A percentile compares a stretch with the other conserved stretches of the same genome.
phyloP scores from a whole-genome alignment of 2,888 invertebrate species.

The Anoncus sp. region DNA sequence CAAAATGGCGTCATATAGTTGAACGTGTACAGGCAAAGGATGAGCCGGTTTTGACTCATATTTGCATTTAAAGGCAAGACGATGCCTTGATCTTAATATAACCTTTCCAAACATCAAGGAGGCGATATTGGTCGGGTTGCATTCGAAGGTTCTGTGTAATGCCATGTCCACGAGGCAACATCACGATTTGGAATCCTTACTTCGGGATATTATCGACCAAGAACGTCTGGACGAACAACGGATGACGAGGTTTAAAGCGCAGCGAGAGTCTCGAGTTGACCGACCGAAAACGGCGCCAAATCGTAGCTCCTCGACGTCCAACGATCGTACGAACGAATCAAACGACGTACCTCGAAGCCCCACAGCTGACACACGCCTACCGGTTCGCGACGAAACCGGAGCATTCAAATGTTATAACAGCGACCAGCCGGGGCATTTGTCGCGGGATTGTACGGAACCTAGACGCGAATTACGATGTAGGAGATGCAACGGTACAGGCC shows the following conservation, averaged over 20 bases:
- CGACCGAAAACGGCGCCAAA: not conserved
- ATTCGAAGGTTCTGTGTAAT: not conserved
- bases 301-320: not conserved
- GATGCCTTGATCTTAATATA: not conserved
- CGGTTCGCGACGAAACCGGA: slow-evolving; percentile 1
- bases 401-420: slow-evolving; percentile 21
- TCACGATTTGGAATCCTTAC: not conserved
- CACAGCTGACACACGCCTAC: not conserved
- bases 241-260: not conserved
- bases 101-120: not conserved
- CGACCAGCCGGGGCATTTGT: slow-evolving; percentile 26
- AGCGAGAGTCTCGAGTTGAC: not conserved
- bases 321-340: not conserved
- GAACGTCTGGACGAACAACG: not conserved
- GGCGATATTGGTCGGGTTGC: not conserved
- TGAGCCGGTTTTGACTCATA: not conserved
- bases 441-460: slow-evolving; percentile 30
- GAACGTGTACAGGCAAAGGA: not conserved
- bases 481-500: slow-evolving; percentile 1
- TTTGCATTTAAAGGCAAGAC: not conserved
- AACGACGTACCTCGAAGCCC: not conserved
- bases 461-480: slow-evolving; percentile 22
- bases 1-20: not conserved
- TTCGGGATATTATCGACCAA: not conserved
- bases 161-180: not conserved